These are phyloP conservation scores for Sylvilagus bachmani DNA, from an alignment of 2,113 vertebrate genomes.

Conservation along the genomic window DNA sequence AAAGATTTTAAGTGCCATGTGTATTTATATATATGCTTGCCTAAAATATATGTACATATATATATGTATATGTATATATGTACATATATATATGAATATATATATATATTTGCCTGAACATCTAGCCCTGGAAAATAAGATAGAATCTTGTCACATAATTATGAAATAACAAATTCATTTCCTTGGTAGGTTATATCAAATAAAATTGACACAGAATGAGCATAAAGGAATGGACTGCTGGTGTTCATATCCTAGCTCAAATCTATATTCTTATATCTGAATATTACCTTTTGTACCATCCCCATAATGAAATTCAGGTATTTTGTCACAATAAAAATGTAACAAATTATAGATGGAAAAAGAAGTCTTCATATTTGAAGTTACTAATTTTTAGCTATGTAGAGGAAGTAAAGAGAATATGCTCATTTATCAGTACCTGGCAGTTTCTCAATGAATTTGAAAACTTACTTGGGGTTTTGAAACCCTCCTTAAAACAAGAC, in stretches of 20 bases:
- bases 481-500: background rate
- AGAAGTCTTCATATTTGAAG: background rate
- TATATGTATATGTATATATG: no score
- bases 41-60: no score
- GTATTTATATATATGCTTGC: no score
- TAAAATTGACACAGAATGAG: background rate
- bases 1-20: background rate
- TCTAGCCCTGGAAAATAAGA: background rate
- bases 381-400: slow-evolving; percentile 30
- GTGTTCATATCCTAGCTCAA: background rate
- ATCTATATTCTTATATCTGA: background rate
- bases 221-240: background rate
- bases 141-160: slow-evolving; percentile 24
- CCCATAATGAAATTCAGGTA: slow-evolving; percentile 1
- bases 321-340: slow-evolving; percentile 27
- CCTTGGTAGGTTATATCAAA: background rate
- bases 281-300: background rate
- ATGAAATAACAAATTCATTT: slow-evolving; percentile 12
- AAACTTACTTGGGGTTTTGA: background rate
- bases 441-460: background rate
- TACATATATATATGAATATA: no score
- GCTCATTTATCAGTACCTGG: background rate
- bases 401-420: slow-evolving; percentile 1
- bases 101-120: background rate
- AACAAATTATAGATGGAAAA: background rate